phyloP scores from a whole-genome alignment of 2,888 invertebrate genomes.

The Dysmachus trigonus region DNA sequence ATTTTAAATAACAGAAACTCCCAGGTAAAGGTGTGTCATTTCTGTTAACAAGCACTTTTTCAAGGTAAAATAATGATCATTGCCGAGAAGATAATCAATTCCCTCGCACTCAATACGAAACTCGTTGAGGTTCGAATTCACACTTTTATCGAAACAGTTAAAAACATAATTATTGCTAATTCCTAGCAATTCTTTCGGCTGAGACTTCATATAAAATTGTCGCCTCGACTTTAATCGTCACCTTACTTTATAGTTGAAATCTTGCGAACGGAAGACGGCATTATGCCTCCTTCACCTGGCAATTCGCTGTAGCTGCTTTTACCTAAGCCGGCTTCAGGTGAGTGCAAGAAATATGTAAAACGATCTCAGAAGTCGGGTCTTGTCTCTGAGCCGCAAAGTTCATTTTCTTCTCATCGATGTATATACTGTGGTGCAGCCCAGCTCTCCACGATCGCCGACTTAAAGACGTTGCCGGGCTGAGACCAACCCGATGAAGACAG shows the following conservation, averaged over 20 bases:
- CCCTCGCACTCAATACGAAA: not conserved
- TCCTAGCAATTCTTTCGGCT: not conserved
- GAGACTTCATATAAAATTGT: not conserved
- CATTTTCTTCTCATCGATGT: not conserved
- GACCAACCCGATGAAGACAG: not conserved
- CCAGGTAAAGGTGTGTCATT: not conserved
- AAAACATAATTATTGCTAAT: not conserved
- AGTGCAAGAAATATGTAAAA: conserved; percentile 24
- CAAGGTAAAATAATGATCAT: not conserved
- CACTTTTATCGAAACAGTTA: not conserved
- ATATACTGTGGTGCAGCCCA: not conserved
- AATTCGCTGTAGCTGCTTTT: not conserved
- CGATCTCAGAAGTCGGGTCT: not conserved
- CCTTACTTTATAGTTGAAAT: not conserved
- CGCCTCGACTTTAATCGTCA: not conserved
- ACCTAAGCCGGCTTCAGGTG: not conserved
- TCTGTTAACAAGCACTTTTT: not conserved
- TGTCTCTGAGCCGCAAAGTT: conserved; percentile 5
- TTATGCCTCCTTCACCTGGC: not conserved
- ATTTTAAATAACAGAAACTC: not conserved
- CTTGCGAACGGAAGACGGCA: not conserved
- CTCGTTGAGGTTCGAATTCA: not conserved
- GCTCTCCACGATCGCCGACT: conserved; percentile 7
- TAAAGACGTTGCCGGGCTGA: not conserved
- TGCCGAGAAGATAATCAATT: not conserved